phyloP scores from a whole-genome alignment of 30 jellyfish, hydroid and myxozoan species.

The Aurelia sp. region DNA sequence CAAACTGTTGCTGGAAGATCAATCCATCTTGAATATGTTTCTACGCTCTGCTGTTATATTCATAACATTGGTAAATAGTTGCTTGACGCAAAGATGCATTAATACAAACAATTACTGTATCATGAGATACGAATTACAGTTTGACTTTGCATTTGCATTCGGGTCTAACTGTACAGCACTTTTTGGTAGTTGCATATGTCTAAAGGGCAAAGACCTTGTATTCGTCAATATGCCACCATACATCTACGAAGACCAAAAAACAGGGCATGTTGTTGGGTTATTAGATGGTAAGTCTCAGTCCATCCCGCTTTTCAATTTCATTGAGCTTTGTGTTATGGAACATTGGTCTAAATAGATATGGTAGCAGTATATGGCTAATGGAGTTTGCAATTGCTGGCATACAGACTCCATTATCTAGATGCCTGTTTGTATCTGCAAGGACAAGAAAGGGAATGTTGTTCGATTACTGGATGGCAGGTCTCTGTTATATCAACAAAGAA shows the following conservation, averaged over 20 bases:
- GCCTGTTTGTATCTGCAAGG: neutral
- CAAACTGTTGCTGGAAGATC: too few species aligned
- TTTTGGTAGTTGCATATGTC: slow-evolving; percentile 1
- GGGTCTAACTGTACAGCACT: slow-evolving; percentile 21
- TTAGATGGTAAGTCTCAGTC: slow-evolving; percentile 10
- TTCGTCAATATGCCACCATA: slow-evolving; percentile 12
- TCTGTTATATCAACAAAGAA: neutral
- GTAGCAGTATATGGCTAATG: too few species aligned
- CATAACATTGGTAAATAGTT: neutral
- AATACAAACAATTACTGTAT: neutral
- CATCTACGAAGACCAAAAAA: neutral
- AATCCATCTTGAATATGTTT: neutral
- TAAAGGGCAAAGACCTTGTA: neutral
- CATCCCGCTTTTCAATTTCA: too few species aligned
- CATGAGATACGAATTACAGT: slow-evolving; percentile 12
- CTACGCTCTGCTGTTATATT: neutral
- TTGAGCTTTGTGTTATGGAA: too few species aligned
- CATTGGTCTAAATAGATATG: too few species aligned
- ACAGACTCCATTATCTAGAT: neutral
- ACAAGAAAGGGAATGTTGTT: neutral
- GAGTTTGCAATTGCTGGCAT: too few species aligned
- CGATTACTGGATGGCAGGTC: slow-evolving; percentile 8
- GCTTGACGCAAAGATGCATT: neutral
- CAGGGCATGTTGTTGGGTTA: slow-evolving; percentile 1
- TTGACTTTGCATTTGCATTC: slow-evolving; percentile 6